Percentiles rank a stretch among this genome's conserved stretches.
Evolutionary conservation across 2,113 vertebrate genomes (phyloP).

Genomic region (Hyperoodon ampullatus): DNA sequence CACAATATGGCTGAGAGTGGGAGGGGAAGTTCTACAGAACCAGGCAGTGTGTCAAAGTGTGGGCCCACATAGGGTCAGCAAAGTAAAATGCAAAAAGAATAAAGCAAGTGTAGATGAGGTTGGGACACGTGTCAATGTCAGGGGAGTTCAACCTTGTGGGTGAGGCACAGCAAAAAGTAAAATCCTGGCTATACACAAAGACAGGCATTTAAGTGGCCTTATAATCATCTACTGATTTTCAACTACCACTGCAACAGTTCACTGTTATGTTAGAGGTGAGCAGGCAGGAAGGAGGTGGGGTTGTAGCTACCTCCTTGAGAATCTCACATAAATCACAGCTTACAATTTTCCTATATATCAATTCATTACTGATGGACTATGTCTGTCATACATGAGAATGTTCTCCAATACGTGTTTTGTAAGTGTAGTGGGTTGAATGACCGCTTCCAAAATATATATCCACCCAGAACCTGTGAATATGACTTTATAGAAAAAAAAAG

Average conservation of each 20-base stretch:
- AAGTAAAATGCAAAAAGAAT: neutral
- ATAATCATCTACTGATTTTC: neutral
- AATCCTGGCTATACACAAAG: neutral
- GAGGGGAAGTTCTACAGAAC: neutral
- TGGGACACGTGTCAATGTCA: neutral
- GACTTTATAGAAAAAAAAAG: neutral
- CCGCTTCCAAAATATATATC: neutral
- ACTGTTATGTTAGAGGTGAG: neutral
- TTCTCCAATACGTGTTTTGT: neutral
- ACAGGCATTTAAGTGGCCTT: neutral
- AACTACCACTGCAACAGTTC: neutral
- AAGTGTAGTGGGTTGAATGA: neutral
- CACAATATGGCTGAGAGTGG: neutral
- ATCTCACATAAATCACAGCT: neutral
- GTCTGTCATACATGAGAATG: neutral
- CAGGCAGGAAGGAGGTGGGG: neutral
- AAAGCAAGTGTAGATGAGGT: neutral
- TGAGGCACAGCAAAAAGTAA: neutral
- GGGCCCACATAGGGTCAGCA: neutral
- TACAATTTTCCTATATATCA: neutral
- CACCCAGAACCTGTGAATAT: neutral
- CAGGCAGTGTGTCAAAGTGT: neutral
- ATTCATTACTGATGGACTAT: neutral
- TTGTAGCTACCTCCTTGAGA: neutral
- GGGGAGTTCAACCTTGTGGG: neutral